Percentiles rank a stretch among this genome's conserved stretches.
Conservation (phyloP, 1,140 invertebrate species). For the Whitmania pigra region DNA sequence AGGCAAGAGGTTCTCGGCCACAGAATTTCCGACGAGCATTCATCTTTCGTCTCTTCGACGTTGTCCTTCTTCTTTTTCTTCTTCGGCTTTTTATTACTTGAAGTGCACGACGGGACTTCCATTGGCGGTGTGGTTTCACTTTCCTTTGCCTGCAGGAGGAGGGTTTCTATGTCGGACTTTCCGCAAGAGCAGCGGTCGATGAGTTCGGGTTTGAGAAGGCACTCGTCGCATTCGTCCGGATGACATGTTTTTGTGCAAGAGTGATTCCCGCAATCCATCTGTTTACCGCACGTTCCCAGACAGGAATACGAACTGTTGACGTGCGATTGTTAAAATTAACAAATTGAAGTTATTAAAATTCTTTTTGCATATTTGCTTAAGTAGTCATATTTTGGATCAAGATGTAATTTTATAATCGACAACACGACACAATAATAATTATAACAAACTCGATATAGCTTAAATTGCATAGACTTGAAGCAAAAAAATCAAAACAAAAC, state of each 20-base stretch:
- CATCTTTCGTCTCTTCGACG: slow-evolving; percentile 1
- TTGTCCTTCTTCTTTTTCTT: slow-evolving; percentile 27
- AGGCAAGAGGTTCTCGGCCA: slow-evolving; percentile 52
- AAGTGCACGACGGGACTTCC: no score
- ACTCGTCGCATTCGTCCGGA: slow-evolving; percentile 33
- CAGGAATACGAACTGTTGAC: slow-evolving; percentile 15
- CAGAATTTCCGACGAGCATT: neutral
- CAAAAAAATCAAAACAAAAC: no score
- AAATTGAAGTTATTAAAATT: no score
- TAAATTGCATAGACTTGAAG: no score
- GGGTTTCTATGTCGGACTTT: slow-evolving; percentile 47
- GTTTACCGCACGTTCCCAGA: slow-evolving; percentile 28
- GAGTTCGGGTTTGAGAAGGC: slow-evolving; percentile 33
- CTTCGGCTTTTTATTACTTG: slow-evolving; percentile 26
- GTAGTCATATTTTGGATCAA: no score
- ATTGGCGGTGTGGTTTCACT: slow-evolving; percentile 13
- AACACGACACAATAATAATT: no score
- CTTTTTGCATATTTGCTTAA: no score
- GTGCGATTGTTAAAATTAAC: no score
- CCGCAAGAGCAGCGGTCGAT: slow-evolving; percentile 74
- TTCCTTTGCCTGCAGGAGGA: slow-evolving; percentile 30
- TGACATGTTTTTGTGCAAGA: slow-evolving; percentile 38
- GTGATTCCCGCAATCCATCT: slow-evolving; percentile 40
- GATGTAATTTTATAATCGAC: no score
- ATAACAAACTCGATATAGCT: no score